Conservation (phyloP, 92 coral and sea anemone species). For the Palythoa caribaeorum region DNA sequence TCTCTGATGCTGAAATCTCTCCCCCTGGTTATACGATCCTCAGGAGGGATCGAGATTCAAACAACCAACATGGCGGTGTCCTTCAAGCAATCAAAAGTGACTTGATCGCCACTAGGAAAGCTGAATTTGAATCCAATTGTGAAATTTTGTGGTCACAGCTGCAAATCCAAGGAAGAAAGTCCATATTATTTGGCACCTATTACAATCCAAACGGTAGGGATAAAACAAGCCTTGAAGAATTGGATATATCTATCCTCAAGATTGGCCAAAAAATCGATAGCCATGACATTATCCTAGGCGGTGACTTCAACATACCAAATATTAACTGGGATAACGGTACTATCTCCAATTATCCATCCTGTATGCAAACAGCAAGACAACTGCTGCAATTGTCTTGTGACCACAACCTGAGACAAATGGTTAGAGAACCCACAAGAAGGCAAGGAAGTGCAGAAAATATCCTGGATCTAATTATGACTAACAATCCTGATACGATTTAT, state of each 20-base stretch:
- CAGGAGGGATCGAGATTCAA: slow-evolving; percentile 62
- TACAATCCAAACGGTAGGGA: slow-evolving; percentile 57
- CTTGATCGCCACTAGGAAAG: slow-evolving; percentile 40
- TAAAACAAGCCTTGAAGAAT: slow-evolving; percentile 47
- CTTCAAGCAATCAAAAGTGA: slow-evolving; percentile 55
- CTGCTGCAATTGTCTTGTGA: slow-evolving; percentile 46
- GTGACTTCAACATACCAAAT: slow-evolving; percentile 44
- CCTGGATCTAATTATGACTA: slow-evolving; percentile 57
- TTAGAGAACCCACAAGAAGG: slow-evolving; percentile 49
- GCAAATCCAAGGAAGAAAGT: slow-evolving; percentile 36
- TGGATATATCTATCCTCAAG: slow-evolving; percentile 48
- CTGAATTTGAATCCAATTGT: slow-evolving; percentile 49
- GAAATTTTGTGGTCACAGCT: slow-evolving; percentile 58
- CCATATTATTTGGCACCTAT: slow-evolving; percentile 25
- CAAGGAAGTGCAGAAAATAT: slow-evolving; percentile 50
- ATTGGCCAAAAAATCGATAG: slow-evolving; percentile 51
- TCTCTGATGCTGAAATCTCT: slow-evolving; percentile 53
- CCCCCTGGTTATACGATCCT: slow-evolving; percentile 64
- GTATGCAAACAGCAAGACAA: slow-evolving; percentile 45
- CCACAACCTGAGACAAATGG: slow-evolving; percentile 49
- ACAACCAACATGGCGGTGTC: slow-evolving; percentile 58
- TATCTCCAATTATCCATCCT: slow-evolving; percentile 42
- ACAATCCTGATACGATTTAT: slow-evolving; percentile 49
- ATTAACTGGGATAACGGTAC: slow-evolving; percentile 41
- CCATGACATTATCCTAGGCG: slow-evolving; percentile 48